Conservation (phyloP, 2,797 vertebrate species). For the Avahi laniger region DNA sequence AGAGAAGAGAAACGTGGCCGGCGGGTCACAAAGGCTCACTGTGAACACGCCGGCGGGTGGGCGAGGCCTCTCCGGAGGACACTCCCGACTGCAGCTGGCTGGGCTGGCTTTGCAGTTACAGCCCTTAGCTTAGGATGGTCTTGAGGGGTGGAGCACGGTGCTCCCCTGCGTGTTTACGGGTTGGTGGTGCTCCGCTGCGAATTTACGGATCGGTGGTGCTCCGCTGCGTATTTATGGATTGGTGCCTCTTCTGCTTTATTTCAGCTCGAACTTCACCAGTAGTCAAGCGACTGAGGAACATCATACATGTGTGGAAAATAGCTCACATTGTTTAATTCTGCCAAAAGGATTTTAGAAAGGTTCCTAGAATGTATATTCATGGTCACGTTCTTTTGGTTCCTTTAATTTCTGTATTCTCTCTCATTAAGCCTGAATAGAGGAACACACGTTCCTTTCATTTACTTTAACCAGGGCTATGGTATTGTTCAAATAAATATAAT, state of each 20-base stretch:
- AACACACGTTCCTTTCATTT: not conserved
- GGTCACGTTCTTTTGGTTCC: not conserved
- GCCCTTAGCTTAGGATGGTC: rapidly evolving
- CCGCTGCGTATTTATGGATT: too few species aligned
- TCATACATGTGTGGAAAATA: rapidly evolving
- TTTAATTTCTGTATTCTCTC: not conserved
- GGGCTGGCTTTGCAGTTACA: not conserved
- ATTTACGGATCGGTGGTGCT: too few species aligned
- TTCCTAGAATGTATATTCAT: rapidly evolving
- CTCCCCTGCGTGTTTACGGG: too few species aligned
- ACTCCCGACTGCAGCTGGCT: rapidly evolving
- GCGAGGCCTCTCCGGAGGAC: rapidly evolving
- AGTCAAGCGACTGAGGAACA: not conserved
- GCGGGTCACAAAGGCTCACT: rapidly evolving
- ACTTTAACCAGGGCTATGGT: not conserved
- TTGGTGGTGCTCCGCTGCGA: too few species aligned
- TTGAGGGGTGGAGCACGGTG: rapidly evolving
- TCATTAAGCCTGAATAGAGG: rapidly evolving
- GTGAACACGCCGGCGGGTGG: rapidly evolving
- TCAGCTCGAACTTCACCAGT: not conserved
- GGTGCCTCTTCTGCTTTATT: not conserved
- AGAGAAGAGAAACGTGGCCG: not conserved
- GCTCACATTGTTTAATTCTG: not conserved
- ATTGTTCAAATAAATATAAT: not conserved
- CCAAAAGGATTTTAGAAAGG: not conserved